These are phyloP conservation scores for Scaptomyza flava DNA, from an alignment of 2,888 invertebrate genomes.

Conservation along the genomic window DNA sequence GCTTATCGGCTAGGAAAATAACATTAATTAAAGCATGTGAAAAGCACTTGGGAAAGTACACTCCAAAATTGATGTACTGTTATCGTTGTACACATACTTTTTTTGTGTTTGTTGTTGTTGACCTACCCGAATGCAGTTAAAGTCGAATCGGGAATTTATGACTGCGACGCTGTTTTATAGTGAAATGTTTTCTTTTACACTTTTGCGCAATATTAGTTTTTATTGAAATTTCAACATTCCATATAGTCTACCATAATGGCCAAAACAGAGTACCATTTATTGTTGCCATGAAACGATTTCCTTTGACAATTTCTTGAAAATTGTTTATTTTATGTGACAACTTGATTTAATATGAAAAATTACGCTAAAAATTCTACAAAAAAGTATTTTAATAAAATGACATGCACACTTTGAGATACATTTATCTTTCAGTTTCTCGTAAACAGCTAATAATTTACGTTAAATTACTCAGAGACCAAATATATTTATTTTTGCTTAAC, in stretches of 20 bases:
- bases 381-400: no score
- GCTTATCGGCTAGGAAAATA: conserved; percentile 31
- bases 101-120: conserved; percentile 7
- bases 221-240: neutral
- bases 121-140: conserved; percentile 17
- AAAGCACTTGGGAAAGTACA: conserved; percentile 16
- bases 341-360: no score
- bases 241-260: neutral
- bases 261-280: neutral
- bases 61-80: conserved; percentile 11
- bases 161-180: neutral
- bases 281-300: neutral
- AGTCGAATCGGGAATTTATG: conserved; percentile 3
- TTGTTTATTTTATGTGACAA: no score
- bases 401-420: no score
- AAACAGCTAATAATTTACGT: no score
- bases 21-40: conserved; percentile 24
- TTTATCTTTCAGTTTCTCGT: no score
- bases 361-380: no score
- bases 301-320: no score
- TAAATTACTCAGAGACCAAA: no score
- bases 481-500: no score
- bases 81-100: neutral
- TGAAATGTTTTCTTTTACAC: neutral
- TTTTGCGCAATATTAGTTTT: neutral